These are phyloP conservation scores for Anhinga anhinga DNA, from an alignment of 2,113 vertebrate species.

Conservation along the genomic window DNA sequence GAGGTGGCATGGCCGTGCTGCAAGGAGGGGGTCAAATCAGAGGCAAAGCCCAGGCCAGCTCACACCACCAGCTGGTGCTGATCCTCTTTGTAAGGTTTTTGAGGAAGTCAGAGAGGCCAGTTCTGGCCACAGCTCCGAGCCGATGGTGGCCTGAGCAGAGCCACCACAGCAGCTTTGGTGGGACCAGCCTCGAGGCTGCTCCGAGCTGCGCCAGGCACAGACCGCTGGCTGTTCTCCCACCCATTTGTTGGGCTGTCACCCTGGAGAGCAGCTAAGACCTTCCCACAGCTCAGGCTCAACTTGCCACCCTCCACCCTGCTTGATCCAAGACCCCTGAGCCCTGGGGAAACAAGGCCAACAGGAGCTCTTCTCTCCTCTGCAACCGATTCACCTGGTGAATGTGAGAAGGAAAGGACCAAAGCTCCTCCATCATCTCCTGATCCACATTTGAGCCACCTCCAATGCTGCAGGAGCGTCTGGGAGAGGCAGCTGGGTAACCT, in stretches of 20 bases:
- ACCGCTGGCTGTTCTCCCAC: background rate
- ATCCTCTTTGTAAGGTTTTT: background rate
- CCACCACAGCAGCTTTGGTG: background rate
- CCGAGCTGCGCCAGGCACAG: background rate
- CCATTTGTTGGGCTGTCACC: background rate
- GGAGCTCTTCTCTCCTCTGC: background rate
- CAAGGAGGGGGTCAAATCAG: background rate
- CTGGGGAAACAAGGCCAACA: accelerated
- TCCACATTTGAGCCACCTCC: background rate
- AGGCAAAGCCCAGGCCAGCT: background rate
- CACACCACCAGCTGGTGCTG: accelerated
- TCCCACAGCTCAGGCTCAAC: background rate
- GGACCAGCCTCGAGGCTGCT: background rate
- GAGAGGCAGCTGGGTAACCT: background rate
- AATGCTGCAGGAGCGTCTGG: accelerated
- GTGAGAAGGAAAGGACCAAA: accelerated
- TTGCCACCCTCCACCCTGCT: background rate
- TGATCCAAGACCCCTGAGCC: background rate
- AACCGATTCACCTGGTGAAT: background rate
- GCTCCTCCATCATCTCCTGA: background rate
- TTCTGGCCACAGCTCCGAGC: background rate
- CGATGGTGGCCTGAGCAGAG: background rate
- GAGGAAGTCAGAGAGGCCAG: background rate
- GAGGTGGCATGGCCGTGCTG: background rate
- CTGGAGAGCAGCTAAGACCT: background rate